phyloP scores from a whole-genome alignment of 2,797 vertebrate genomes.

The Hydrophis major region DNA sequence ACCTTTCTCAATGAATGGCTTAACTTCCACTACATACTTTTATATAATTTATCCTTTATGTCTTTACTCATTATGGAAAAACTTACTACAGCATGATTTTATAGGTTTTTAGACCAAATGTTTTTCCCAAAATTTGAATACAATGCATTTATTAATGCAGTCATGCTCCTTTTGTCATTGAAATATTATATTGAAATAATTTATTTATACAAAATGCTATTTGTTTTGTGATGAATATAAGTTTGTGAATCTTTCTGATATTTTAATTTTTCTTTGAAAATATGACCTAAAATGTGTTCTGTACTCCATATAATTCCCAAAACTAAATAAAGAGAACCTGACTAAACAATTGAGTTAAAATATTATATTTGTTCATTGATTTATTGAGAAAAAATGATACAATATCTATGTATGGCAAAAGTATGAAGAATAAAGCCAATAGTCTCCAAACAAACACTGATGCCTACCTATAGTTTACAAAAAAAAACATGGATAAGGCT shows the following conservation, averaged over 20 bases:
- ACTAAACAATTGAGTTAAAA: background rate
- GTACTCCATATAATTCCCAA: background rate
- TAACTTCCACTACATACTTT: background rate
- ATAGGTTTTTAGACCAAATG: background rate
- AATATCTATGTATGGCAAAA: no score
- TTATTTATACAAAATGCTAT: background rate
- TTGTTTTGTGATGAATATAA: background rate
- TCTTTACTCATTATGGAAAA: background rate
- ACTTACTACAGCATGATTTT: background rate
- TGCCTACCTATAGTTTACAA: background rate
- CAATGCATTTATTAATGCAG: background rate
- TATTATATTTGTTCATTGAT: no score
- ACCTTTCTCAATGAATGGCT: background rate
- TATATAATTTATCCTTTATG: background rate
- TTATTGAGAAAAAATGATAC: no score
- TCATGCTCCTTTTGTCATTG: background rate
- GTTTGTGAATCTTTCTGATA: background rate
- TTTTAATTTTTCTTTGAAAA: background rate
- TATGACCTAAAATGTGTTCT: background rate
- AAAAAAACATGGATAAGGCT: background rate
- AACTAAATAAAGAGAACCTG: background rate
- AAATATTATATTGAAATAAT: background rate
- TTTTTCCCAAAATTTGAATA: background rate
- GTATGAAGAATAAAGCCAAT: background rate
- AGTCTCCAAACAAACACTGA: background rate